Evolutionary conservation across 2,888 invertebrate genomes (phyloP).

Genomic region (Galerucella nymphaeae): DNA sequence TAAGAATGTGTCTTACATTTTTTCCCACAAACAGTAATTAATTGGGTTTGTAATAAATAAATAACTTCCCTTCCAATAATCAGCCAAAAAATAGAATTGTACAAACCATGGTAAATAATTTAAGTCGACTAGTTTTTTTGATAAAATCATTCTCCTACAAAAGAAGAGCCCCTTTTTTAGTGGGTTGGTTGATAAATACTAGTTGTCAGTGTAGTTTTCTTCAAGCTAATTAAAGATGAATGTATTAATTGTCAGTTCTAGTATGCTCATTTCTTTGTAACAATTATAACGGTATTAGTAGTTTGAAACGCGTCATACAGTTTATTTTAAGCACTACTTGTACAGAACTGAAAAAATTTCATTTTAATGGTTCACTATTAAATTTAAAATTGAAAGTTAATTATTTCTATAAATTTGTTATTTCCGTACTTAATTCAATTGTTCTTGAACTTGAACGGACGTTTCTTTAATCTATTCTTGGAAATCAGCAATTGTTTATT

Average conservation of each 20-base stretch:
- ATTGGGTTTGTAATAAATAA: background rate
- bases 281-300: too few species aligned
- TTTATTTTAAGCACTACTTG: background rate
- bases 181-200: too few species aligned
- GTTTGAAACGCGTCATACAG: too few species aligned
- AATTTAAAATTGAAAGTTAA: background rate
- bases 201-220: too few species aligned
- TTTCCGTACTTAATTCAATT: background rate
- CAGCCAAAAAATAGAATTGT: background rate
- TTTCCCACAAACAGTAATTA: background rate
- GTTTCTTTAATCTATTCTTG: background rate
- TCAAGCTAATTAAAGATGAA: too few species aligned
- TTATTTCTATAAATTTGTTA: background rate
- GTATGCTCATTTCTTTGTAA: too few species aligned
- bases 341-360: background rate
- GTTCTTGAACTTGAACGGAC: conserved; percentile 1
- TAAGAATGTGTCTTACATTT: background rate
- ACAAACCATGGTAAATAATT: too few species aligned
- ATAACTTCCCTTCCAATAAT: too few species aligned
- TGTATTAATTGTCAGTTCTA: too few species aligned
- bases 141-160: too few species aligned
- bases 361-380: background rate
- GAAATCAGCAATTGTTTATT: conserved; percentile 1
- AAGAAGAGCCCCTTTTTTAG: too few species aligned
- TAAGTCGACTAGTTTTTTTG: too few species aligned